Conservation (phyloP, 2,888 invertebrate species). For the Acleris holmiana region DNA sequence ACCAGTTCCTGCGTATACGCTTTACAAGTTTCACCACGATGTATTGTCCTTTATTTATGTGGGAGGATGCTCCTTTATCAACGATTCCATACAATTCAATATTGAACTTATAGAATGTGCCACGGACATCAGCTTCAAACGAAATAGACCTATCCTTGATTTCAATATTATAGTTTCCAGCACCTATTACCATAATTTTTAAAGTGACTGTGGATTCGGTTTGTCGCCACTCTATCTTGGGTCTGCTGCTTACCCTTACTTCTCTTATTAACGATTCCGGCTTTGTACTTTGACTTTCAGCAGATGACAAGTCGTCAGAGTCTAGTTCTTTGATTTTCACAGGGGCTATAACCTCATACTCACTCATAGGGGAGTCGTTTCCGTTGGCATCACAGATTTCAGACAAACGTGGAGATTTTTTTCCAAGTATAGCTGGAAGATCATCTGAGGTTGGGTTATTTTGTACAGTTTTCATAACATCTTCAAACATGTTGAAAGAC, state of each 20-base stretch:
- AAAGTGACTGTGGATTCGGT: constrained; percentile 55
- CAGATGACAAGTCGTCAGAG: constrained; percentile 53
- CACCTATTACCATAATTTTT: constrained; percentile 66
- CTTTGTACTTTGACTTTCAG: constrained; percentile 38
- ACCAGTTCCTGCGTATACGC: constrained; percentile 63
- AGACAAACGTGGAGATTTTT: constrained; percentile 5
- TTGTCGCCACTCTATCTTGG: constrained; percentile 70
- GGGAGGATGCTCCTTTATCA: constrained; percentile 49
- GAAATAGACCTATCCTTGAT: constrained; percentile 55
- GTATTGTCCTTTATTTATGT: constrained; percentile 67
- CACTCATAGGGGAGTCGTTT: constrained; percentile 24
- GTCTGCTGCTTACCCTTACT: constrained; percentile 50
- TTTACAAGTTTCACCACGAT: constrained; percentile 64
- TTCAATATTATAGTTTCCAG: constrained; percentile 59
- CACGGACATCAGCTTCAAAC: constrained; percentile 57
- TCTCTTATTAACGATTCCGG: constrained; percentile 35
- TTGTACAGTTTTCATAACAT: constrained; percentile 45
- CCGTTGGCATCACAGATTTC: constrained; percentile 10
- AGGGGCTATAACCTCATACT: constrained; percentile 29
- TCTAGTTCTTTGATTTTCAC: constrained; percentile 46
- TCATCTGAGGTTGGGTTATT: constrained; percentile 4
- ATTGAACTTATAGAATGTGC: constrained; percentile 62
- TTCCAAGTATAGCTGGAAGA: constrained; percentile 21
- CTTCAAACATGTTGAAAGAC: constrained; percentile 53
- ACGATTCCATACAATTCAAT: constrained; percentile 71